Conservation (phyloP, 1,140 invertebrate genomes). For the Onthophagus taurus region DNA sequence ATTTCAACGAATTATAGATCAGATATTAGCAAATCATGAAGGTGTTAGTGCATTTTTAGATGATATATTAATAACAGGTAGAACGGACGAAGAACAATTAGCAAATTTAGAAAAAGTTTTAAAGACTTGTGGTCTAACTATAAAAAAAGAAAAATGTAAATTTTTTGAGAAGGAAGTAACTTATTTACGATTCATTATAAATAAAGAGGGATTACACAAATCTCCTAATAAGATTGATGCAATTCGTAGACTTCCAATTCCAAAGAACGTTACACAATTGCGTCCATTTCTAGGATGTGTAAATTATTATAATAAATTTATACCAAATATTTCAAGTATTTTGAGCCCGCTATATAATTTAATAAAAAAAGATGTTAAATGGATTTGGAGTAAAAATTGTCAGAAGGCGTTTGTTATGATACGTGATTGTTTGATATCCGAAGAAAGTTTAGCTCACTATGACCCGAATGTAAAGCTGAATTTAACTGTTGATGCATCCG, state of each 20-base stretch:
- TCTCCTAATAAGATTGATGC: conserved; percentile 20
- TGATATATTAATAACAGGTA: conserved; percentile 25
- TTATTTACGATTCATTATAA: conserved; percentile 36
- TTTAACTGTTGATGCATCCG: conserved; percentile 3
- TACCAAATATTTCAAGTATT: conserved; percentile 20
- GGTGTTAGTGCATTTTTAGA: conserved; percentile 22
- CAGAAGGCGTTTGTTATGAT: conserved; percentile 13
- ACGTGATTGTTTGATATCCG: background rate
- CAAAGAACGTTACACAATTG: conserved; percentile 27
- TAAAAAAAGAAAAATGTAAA: conserved; percentile 16
- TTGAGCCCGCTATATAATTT: conserved; percentile 13
- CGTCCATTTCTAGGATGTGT: conserved; percentile 31
- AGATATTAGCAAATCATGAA: conserved; percentile 21
- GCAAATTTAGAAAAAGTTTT: background rate
- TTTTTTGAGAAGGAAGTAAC: conserved; percentile 23
- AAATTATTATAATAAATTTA: conserved; percentile 32
- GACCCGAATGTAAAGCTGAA: background rate
- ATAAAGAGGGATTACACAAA: conserved; percentile 21
- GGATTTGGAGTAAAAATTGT: conserved; percentile 13
- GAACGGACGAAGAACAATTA: background rate
- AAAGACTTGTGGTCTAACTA: background rate
- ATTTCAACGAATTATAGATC: conserved; percentile 34
- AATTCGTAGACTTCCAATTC: conserved; percentile 20
- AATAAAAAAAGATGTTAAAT: conserved; percentile 10
- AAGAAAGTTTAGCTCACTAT: conserved; percentile 2